Percentiles rank a stretch among this genome's conserved stretches.
Evolutionary conservation across 2,113 vertebrate genomes (phyloP).

Genomic region (Actenoides hombroni): DNA sequence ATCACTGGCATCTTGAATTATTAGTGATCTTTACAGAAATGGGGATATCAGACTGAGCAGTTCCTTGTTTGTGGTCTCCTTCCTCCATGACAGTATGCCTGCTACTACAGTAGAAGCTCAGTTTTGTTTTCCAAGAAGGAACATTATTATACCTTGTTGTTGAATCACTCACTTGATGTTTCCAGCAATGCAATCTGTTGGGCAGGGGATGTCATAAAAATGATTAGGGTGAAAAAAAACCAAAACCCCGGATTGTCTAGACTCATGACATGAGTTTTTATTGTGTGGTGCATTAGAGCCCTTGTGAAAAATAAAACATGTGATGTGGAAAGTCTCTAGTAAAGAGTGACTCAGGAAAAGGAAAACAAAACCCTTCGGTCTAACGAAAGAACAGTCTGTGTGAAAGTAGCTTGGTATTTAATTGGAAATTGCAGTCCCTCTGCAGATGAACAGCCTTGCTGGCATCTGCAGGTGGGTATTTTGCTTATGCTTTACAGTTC

Average conservation of each 20-base stretch:
- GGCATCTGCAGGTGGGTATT: constrained; percentile 61
- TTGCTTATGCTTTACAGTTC: constrained; percentile 48
- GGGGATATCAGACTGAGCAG: background rate
- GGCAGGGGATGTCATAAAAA: background rate
- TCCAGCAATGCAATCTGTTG: background rate
- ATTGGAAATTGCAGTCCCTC: constrained; percentile 47
- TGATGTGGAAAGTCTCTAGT: constrained; percentile 41
- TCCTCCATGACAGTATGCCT: background rate
- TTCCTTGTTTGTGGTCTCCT: background rate
- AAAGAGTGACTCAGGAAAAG: constrained; percentile 41
- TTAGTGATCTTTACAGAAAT: background rate
- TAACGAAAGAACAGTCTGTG: constrained; percentile 35
- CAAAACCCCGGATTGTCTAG: background rate
- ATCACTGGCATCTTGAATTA: background rate
- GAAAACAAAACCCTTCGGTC: constrained; percentile 54
- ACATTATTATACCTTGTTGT: background rate
- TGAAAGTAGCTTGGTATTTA: constrained; percentile 52
- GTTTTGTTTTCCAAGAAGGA: background rate
- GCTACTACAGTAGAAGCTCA: background rate
- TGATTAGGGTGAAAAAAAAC: background rate
- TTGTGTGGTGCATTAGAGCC: background rate
- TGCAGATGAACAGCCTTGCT: constrained; percentile 47
- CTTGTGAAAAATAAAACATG: constrained; percentile 57
- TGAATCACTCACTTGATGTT: background rate
- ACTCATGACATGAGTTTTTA: constrained; percentile 5